These are phyloP conservation scores for Drosophila nebulosa DNA, from an alignment of 1,140 invertebrate genomes.

Conservation along the genomic window DNA sequence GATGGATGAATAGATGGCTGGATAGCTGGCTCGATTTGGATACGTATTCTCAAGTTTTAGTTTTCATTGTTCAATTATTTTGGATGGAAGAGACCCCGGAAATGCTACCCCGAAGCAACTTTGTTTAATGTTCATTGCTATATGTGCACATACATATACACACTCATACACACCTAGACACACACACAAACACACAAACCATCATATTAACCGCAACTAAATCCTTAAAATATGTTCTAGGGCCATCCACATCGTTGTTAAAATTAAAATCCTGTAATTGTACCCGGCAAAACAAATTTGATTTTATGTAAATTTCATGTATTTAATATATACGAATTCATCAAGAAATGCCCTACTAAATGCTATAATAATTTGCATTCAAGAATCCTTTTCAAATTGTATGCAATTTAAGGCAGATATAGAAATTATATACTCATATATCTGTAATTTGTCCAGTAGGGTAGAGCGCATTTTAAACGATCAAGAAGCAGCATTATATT, in stretches of 20 bases:
- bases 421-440: background rate
- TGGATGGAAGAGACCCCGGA: background rate
- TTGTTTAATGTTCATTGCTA: background rate
- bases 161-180: background rate
- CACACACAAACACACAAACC: background rate
- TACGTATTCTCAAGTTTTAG: background rate
- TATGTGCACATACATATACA: background rate
- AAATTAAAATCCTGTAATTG: background rate
- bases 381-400: background rate
- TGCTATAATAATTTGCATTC: background rate
- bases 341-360: background rate
- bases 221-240: background rate
- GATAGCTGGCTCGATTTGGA: background rate
- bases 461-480: background rate
- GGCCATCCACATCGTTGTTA: background rate
- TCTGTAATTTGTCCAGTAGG: background rate
- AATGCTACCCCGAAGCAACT: background rate
- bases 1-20: background rate
- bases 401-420: background rate
- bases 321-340: constrained; percentile 1
- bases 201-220: background rate
- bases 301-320: background rate
- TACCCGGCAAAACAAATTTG: background rate
- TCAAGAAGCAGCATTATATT: background rate
- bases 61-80: background rate